Evolutionary conservation across 1,140 invertebrate genomes (phyloP).

Genomic region (Macrostomum lignano): DNA sequence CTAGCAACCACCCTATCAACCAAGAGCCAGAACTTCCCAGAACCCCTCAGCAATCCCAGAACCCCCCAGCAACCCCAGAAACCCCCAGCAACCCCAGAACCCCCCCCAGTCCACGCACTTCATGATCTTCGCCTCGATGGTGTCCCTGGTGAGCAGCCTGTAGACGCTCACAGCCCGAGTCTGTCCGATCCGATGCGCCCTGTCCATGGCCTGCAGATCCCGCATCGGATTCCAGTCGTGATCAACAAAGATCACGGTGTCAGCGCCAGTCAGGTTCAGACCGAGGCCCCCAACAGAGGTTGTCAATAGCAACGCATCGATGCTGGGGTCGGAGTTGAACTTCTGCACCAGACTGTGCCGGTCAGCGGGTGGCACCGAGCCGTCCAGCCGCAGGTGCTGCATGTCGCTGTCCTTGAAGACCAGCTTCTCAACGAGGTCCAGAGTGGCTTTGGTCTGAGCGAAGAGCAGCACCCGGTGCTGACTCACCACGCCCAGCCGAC

Average conservation of each 20-base stretch:
- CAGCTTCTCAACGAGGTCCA: constrained; percentile 76
- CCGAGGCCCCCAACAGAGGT: constrained; percentile 85
- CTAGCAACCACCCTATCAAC: too few species aligned
- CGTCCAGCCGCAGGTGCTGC: constrained; percentile 76
- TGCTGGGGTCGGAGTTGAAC: constrained; percentile 86
- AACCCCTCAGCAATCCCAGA: too few species aligned
- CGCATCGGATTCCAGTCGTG: constrained; percentile 99
- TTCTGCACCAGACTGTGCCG: constrained; percentile 59
- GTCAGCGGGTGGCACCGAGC: constrained; percentile 52
- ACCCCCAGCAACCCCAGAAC: too few species aligned
- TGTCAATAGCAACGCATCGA: constrained; percentile 71
- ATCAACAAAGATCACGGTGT: constrained; percentile 96
- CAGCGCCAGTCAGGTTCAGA: constrained; percentile 80
- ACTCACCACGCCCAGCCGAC: constrained; percentile 37
- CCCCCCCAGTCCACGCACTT: too few species aligned
- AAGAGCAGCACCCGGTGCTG: constrained; percentile 82
- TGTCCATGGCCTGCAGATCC: constrained; percentile 91
- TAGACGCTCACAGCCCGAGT: constrained; percentile 96
- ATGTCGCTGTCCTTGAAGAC: constrained; percentile 64
- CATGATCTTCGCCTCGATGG: constrained; percentile 97
- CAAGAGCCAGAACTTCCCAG: too few species aligned
- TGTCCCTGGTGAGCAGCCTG: constrained; percentile 64
- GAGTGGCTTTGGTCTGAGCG: constrained; percentile 86
- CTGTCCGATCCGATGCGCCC: constrained; percentile 91
- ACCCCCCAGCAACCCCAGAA: too few species aligned